Conservation (phyloP, 2,113 vertebrate genomes). For the Burhinus bistriatus region DNA sequence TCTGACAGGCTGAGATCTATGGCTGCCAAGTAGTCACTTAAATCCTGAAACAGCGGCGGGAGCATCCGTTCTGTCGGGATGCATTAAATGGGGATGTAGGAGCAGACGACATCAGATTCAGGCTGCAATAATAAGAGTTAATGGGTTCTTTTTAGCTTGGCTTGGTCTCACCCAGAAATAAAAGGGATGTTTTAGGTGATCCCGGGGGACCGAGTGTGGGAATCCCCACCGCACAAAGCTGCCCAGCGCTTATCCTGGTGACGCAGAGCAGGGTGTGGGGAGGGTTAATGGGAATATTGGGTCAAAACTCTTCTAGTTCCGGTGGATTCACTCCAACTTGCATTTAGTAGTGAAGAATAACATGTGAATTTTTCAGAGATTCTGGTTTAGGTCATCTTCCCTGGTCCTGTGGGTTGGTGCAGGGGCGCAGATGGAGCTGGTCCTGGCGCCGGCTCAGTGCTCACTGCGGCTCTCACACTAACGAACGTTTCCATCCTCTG, state of each 20-base stretch:
- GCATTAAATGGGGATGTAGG: neutral
- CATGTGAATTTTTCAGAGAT: accelerated
- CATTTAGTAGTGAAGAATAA: neutral
- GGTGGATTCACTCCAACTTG: neutral
- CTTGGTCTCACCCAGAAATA: neutral
- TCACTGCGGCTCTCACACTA: accelerated
- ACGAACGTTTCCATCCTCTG: accelerated
- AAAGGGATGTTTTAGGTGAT: neutral
- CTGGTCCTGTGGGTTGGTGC: neutral
- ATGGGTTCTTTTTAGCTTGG: neutral
- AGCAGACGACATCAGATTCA: neutral
- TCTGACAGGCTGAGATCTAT: neutral
- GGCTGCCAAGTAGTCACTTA: neutral
- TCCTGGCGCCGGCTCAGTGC: neutral
- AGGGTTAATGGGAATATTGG: neutral
- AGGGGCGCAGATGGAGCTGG: neutral
- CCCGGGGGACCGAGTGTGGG: accelerated
- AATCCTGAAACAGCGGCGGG: accelerated
- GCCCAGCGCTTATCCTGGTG: accelerated
- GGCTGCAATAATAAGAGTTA: neutral
- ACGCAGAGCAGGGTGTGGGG: neutral
- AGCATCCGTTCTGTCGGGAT: accelerated
- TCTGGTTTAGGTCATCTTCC: neutral
- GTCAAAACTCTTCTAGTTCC: neutral
- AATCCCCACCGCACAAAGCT: neutral